Evolutionary conservation across 2,888 invertebrate species (phyloP).

Genomic region (Choristoneura rosaceana): DNA sequence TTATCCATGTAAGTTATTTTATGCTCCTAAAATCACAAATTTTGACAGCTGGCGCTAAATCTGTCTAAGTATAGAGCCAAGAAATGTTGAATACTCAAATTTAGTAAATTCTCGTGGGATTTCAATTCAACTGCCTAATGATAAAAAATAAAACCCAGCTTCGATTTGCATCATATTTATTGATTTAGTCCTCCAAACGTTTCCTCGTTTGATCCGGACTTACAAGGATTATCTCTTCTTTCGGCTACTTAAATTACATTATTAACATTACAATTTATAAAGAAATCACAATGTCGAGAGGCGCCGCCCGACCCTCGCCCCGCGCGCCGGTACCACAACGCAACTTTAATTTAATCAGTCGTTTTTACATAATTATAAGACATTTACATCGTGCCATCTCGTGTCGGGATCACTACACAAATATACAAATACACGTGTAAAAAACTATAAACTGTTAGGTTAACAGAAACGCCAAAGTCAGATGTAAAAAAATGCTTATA

Average conservation of each 20-base stretch:
- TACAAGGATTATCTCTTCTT: constrained; percentile 82
- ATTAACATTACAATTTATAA: constrained; percentile 74
- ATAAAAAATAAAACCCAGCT: constrained; percentile 66
- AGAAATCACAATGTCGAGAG: constrained; percentile 82
- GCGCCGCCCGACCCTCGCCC: constrained; percentile 54
- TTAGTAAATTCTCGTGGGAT: too few relatives aligned
- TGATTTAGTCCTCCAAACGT: constrained; percentile 81
- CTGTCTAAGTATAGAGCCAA: too few relatives aligned
- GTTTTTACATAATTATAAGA: constrained; percentile 74
- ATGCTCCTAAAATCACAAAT: too few relatives aligned
- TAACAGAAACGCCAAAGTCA: neutral
- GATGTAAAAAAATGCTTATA: too few relatives aligned
- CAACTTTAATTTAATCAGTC: constrained; percentile 79
- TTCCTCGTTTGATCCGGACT: constrained; percentile 76
- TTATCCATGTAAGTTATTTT: too few relatives aligned
- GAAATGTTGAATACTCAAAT: neutral
- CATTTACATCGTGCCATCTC: constrained; percentile 57
- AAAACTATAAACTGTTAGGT: neutral
- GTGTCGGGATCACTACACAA: constrained; percentile 40
- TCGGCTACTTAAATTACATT: constrained; percentile 83
- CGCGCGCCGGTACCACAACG: constrained; percentile 56
- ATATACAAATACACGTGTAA: neutral
- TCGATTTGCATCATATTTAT: constrained; percentile 84
- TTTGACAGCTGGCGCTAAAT: neutral
- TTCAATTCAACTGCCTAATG: too few relatives aligned